A percentile compares a stretch with the other conserved stretches of the same genome.
phyloP scores from a whole-genome alignment of 2,113 vertebrate genomes.

The Mus spicilegus region DNA sequence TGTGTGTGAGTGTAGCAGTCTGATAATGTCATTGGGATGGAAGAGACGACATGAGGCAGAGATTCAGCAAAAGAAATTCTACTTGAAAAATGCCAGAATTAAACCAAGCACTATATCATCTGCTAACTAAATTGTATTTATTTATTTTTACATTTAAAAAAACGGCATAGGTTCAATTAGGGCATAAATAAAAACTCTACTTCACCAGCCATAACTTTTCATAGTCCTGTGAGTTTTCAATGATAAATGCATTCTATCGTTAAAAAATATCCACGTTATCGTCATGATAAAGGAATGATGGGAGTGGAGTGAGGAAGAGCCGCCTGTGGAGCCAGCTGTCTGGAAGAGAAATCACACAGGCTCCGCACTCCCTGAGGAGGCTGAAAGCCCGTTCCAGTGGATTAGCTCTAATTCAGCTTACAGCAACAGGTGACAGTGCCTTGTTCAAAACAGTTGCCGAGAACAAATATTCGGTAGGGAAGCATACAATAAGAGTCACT shows the following conservation, averaged over 20 bases:
- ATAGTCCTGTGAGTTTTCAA: background rate
- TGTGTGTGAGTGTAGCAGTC: too few relatives aligned
- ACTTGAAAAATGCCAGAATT: background rate
- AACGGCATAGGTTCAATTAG: background rate
- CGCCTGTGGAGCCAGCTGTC: background rate
- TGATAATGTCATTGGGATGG: too few relatives aligned
- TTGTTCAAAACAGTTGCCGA: slow-evolving; percentile 47
- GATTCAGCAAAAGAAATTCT: background rate
- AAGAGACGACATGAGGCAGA: too few relatives aligned
- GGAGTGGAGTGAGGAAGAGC: background rate
- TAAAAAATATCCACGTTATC: background rate
- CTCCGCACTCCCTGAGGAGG: background rate
- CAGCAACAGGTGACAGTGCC: background rate
- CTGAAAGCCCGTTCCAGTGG: background rate
- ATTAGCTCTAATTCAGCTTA: slow-evolving; percentile 28
- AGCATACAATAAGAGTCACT: background rate
- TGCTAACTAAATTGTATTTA: background rate
- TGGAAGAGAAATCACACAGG: background rate
- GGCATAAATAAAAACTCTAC: background rate
- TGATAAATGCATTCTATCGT: background rate
- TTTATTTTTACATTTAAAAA: background rate
- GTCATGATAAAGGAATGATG: slow-evolving; percentile 5
- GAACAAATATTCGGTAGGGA: background rate
- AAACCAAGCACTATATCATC: background rate
- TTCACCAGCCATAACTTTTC: background rate